Percentiles rank a stretch among this genome's conserved stretches.
phyloP scores from a whole-genome alignment of 2,797 vertebrate genomes.

The Brachyrhaphis roseni region DNA sequence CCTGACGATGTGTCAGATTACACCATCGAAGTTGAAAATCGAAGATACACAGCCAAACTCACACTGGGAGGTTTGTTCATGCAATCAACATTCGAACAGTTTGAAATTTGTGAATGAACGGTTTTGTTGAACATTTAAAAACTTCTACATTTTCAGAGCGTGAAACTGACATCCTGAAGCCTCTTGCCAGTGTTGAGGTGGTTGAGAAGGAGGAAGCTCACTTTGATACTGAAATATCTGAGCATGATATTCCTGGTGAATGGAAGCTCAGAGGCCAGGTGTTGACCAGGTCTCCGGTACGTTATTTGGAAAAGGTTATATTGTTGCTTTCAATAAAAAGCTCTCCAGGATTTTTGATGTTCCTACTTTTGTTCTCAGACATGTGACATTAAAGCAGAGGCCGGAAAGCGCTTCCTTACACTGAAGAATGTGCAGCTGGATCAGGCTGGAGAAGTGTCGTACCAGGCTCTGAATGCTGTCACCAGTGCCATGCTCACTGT shows the following conservation, averaged over 20 bases:
- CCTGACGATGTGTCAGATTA: slow-evolving; percentile 91
- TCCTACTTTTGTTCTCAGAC: slow-evolving; percentile 74
- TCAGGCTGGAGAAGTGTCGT: slow-evolving; percentile 95
- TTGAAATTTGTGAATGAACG: neutral
- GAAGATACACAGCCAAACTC: slow-evolving; percentile 91
- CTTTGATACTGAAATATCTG: slow-evolving; percentile 95
- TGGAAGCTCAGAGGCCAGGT: slow-evolving; percentile 96
- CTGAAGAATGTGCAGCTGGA: slow-evolving; percentile 93
- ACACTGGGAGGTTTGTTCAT: slow-evolving; percentile 88
- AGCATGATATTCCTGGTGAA: slow-evolving; percentile 89
- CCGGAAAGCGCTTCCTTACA: slow-evolving; percentile 90
- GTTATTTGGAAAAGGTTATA: neutral
- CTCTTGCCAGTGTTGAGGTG: slow-evolving; percentile 89
- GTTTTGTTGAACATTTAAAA: neutral
- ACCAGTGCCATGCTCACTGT: slow-evolving; percentile 93
- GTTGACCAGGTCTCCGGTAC: slow-evolving; percentile 89
- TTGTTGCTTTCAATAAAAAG: neutral
- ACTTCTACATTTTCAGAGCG: slow-evolving; percentile 82
- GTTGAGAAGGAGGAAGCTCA: slow-evolving; percentile 94
- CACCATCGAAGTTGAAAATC: slow-evolving; percentile 90
- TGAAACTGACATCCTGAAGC: slow-evolving; percentile 92
- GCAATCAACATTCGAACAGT: fast-evolving
- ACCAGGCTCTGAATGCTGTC: slow-evolving; percentile 91
- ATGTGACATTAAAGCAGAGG: slow-evolving; percentile 93
- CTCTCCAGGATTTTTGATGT: neutral